Evolutionary conservation across 23 tunicate genomes (phyloP), one percentile per base, ranked within the genome.

Genomic region (Botrylloides violaceus): DNA sequence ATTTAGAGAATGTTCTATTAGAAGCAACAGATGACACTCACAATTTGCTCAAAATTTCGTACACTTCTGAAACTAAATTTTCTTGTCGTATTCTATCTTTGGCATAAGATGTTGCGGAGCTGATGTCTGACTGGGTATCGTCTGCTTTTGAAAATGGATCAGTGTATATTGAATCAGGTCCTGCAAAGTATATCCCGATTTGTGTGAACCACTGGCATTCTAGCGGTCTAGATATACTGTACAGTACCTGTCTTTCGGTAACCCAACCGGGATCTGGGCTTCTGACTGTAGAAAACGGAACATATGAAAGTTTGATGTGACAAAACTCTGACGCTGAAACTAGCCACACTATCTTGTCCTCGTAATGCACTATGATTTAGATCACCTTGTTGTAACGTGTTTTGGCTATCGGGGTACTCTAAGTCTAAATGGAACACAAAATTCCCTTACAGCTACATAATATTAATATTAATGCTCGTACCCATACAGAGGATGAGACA

Each of bases 401-500:
- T n/a, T n/a, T n/a, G n/a, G n/a, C n/a, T n/a, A n/a, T n/a, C n/a
- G n/a, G n/a, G n/a, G n/a, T n/a, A n/a, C n/a, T n/a, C n/a, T n/a
- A n/a, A n/a, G n/a, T n/a, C n/a, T n/a, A n/a, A n/a, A n/a, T n/a
- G n/a, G n/a, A n/a, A n/a, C n/a, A n/a, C n/a, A n/a, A n/a, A n/a
- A n/a, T n/a, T n/a, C n/a, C n/a, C n/a, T n/a, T n/a, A n/a, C n/a
- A n/a, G n/a, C n/a, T n/a, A n/a, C n/a, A n/a, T n/a, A n/a, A n/a
- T n/a, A n/a, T n/a, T n/a, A n/a, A n/a, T n/a, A n/a, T n/a, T n/a
- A n/a, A n/a, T n/a, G n/a, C 73, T 75, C 61, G 80, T 27, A 84
- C 87, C 53, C 86, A 26, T 72, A 23, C 30, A 65, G 71, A 21
- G 85, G 82, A 63, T 87, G 95, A 21, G 81, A 49, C 30, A 60